phyloP scores from a whole-genome alignment of 2,113 vertebrate genomes.

The Mandrillus leucophaeus region DNA sequence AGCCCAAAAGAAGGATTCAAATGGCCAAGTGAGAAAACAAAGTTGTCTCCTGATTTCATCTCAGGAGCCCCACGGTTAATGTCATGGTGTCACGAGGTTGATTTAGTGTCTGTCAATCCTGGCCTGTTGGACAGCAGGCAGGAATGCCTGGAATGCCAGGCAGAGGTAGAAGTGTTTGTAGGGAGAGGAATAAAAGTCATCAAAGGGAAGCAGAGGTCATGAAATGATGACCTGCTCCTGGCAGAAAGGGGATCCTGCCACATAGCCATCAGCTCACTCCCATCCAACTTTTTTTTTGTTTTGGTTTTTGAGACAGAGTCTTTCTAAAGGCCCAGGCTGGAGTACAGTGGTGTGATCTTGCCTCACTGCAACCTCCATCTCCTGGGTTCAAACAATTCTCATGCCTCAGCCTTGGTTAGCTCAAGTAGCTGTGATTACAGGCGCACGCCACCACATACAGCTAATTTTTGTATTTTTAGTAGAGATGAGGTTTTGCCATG shows the following conservation, averaged over 20 bases:
- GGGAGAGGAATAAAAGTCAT: background rate
- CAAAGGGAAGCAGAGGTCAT: background rate
- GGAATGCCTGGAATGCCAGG: no score
- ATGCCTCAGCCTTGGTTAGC: no score
- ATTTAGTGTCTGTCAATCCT: background rate
- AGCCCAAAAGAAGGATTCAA: background rate
- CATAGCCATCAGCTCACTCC: accelerated
- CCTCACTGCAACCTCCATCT: no score
- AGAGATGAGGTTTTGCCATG: no score
- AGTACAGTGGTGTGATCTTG: no score
- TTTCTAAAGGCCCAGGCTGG: no score
- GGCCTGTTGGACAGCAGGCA: background rate
- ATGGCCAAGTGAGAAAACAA: background rate
- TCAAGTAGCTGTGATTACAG: no score
- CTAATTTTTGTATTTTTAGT: no score
- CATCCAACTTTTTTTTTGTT: no score
- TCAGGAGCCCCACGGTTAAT: background rate
- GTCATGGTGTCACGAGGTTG: background rate
- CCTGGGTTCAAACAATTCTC: no score
- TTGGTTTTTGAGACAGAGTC: no score
- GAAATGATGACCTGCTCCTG: background rate
- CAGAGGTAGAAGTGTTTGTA: background rate
- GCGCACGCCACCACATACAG: no score
- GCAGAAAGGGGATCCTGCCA: background rate
- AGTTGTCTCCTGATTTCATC: background rate